Base-by-base conservation (phyloP, 2,888 invertebrate genomes). In the Gandaritis pyraliata region DNA sequence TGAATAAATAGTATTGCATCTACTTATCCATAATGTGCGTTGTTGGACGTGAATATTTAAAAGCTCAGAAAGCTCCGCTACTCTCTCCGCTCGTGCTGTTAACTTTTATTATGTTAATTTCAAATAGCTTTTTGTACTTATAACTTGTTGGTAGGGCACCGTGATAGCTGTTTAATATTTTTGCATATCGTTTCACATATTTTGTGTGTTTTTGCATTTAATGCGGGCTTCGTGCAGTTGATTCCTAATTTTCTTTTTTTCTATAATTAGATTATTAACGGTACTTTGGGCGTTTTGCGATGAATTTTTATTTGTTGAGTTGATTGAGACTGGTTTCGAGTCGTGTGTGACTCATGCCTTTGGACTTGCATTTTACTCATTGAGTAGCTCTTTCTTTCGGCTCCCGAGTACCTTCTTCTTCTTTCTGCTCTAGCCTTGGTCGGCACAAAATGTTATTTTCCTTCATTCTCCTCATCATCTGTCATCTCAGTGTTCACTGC, bases 181-280 rank as follows among this genome's bases (percentile, higher is more conserved):
- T 67, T 63, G 67, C 69, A 69, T 69, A 57, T 46, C 56, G 53
- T 56, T 58, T 58, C 18, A 43, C 52, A 53, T 38, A 47, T 52
- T 50, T 58, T 11, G 48, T 47, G 58, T 55, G 58, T 69, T 66
- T 66, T 70, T 60, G 68, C 70, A 70, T 70, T 49, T 16, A 46
- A 66, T 71, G 71, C 71, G 71, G 71, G 71, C 55, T 58, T 52
- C 64, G 59, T 64, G 64, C 59, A 39, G 47, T 60, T 29, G 62
- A 54, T 43, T 54, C 29, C 30, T 38, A 57, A 64, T 47, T 60
- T 60, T 38, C 57, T 64, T 57, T 58, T 59, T 51, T 15, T 23
- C 48, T 30, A 49, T 64, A 59, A 64, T 64, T 56, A 53, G 47
- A 50, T 51, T n/a, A n/a, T n/a, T 52, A 46, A 36, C 13, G 18